phyloP scores from a whole-genome alignment of 2,888 invertebrate species.

The Volucella bombylans region DNA sequence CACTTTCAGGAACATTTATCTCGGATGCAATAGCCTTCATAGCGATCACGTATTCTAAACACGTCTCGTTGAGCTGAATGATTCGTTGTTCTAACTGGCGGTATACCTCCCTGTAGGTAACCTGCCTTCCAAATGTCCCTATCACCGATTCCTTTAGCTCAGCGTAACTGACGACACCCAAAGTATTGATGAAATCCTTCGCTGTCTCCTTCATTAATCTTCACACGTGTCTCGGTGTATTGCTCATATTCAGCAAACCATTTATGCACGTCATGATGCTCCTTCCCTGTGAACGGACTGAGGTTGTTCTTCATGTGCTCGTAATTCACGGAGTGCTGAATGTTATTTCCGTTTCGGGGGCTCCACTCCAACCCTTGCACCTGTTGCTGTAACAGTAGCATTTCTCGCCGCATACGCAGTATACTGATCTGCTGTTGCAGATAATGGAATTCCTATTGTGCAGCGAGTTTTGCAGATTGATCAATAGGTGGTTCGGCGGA shows the following conservation, averaged over 20 bases:
- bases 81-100: conserved; percentile 12
- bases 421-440: no score
- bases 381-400: no score
- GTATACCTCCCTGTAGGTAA: conserved; percentile 16
- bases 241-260: conserved; percentile 21
- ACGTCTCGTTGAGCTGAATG: conserved; percentile 11
- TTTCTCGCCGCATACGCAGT: no score
- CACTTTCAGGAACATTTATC: conserved; percentile 12
- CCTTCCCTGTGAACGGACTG: not conserved
- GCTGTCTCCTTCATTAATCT: conserved; percentile 12
- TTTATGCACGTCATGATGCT: conserved; percentile 5
- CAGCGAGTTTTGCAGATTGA: no score
- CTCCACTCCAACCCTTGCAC: not conserved
- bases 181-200: not conserved
- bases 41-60: conserved; percentile 21
- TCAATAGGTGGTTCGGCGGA: no score
- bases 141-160: no score
- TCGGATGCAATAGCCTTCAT: conserved; percentile 23
- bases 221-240: not conserved
- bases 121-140: no score
- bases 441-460: no score
- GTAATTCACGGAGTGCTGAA: not conserved
- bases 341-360: not conserved
- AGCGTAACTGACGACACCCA: conserved; percentile 7
- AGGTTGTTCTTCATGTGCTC: conserved; percentile 9